Percentiles rank a stretch among this genome's conserved stretches.
phyloP scores from a whole-genome alignment of 2,888 invertebrate genomes.

The Altica lythri region DNA sequence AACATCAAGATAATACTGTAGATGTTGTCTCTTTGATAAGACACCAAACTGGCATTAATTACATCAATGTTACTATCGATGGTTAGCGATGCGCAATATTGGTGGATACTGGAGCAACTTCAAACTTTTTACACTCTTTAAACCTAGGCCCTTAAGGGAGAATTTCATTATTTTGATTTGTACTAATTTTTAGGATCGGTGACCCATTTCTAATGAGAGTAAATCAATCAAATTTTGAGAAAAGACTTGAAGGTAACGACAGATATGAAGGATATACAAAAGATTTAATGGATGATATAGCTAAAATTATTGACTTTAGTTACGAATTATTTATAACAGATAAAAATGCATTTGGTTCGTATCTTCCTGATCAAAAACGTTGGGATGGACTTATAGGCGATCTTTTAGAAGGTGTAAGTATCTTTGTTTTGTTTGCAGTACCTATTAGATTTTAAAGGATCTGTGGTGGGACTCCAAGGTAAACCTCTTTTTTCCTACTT shows the following conservation, averaged over 20 bases:
- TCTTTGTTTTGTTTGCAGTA: not conserved
- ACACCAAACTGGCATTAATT: too few relatives aligned
- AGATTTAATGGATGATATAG: conserved; percentile 70
- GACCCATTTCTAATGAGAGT: conserved; percentile 70
- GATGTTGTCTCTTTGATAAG: too few relatives aligned
- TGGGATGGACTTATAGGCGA: conserved; percentile 81
- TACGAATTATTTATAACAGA: conserved; percentile 67
- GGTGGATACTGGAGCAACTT: too few relatives aligned
- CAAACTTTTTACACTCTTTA: too few relatives aligned
- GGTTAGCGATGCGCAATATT: too few relatives aligned
- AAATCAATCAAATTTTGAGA: conserved; percentile 59
- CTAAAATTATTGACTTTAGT: conserved; percentile 38
- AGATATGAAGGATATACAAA: conserved; percentile 88
- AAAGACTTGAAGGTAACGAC: conserved; percentile 70
- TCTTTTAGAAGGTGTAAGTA: conserved; percentile 70
- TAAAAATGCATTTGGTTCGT: conserved; percentile 71
- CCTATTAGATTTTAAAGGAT: too few relatives aligned
- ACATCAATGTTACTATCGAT: too few relatives aligned
- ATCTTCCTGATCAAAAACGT: conserved; percentile 67
- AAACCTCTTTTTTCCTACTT: too few relatives aligned
- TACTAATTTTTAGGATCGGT: conserved; percentile 63
- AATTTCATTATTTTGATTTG: too few relatives aligned
- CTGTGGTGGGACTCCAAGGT: too few relatives aligned
- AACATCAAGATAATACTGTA: too few relatives aligned
- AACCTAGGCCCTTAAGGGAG: too few relatives aligned